Base-by-base conservation (phyloP, 2,888 invertebrate species). In the Cetonia aurata region DNA sequence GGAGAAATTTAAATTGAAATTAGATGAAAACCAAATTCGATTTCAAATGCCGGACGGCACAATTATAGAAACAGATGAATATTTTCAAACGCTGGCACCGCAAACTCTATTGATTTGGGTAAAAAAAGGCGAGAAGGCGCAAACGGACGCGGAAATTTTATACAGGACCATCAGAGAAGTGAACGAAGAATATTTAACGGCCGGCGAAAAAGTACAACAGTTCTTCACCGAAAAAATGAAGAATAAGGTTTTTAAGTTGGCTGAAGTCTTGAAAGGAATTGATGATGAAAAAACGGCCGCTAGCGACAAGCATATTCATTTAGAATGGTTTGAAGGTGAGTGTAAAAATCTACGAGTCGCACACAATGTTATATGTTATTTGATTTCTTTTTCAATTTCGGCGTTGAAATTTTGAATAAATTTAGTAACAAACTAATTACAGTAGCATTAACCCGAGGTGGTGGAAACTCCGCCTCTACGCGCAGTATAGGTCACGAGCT, bases 301-400 rank as follows among this genome's bases (percentile, higher is more conserved):
- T 31, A 91, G 91, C 78, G 87, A 87, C 52, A 87, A 88, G 73
- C 85, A 87, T 9, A 90, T 92, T 72, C 92, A 95, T 83, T 90
- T 92, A 0, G 91, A 89, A 72, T 95, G 95, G 95, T 95, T 95
- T 85, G 87, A 88, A 86, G 93, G 93, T 86, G 86, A 76, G 76
- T 71, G 25, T 52, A 19, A 3, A 17, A 17, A 52, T 10, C 0
- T 50, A 17, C 8, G 50, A 1, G 3, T 50, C 15, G 6, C 13
- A 50, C 15, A 15, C 50, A 10, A 50, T 9, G 6, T 57, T 57
- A n/a, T n/a, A n/a, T n/a, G n/a, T 57, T 37, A 17, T 57, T 59
- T 44, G 44, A 17, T 44, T 33, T 15, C 3, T 31, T 31, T 17
- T 62, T 13, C 13, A 31, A n/a, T 53, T 53, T 53, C 25, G 25